Percentiles rank a stretch among this genome's conserved stretches.
phyloP scores from a whole-genome alignment of 1,140 invertebrate species.

The Heliconius hewitsoni region DNA sequence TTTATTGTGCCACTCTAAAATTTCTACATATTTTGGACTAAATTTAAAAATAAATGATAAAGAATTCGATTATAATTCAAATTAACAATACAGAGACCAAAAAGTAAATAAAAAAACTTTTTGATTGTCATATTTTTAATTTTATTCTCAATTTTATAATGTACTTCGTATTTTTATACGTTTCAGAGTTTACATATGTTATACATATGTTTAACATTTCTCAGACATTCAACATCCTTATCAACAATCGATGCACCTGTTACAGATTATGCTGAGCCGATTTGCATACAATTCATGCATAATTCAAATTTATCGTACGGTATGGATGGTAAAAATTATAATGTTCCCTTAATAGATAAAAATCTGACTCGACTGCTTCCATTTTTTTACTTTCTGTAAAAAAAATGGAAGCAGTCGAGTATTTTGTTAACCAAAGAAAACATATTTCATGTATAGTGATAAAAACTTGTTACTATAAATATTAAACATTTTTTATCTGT shows the following conservation, averaged over 20 bases:
- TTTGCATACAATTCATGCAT: conserved; percentile 43
- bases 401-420: neutral
- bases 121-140: too few species aligned
- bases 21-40: too few species aligned
- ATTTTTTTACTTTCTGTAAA: neutral
- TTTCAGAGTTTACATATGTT: neutral
- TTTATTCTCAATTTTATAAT: neutral
- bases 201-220: conserved; percentile 24
- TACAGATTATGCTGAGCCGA: conserved; percentile 41
- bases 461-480: neutral
- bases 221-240: conserved; percentile 22
- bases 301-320: conserved; percentile 21
- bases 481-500: too few species aligned
- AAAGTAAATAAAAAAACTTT: too few species aligned
- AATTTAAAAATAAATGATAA: too few species aligned
- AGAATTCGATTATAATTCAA: too few species aligned
- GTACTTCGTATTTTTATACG: neutral
- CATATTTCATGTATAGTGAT: neutral
- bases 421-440: neutral
- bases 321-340: conserved; percentile 1
- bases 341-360: conserved; percentile 12
- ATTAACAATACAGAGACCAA: too few species aligned
- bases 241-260: conserved; percentile 43
- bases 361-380: neutral
- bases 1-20: too few species aligned